These are phyloP conservation scores for Holothuria leucospilota DNA, from an alignment of 53 echinoderm and acorn worm genomes.

Conservation along the genomic window DNA sequence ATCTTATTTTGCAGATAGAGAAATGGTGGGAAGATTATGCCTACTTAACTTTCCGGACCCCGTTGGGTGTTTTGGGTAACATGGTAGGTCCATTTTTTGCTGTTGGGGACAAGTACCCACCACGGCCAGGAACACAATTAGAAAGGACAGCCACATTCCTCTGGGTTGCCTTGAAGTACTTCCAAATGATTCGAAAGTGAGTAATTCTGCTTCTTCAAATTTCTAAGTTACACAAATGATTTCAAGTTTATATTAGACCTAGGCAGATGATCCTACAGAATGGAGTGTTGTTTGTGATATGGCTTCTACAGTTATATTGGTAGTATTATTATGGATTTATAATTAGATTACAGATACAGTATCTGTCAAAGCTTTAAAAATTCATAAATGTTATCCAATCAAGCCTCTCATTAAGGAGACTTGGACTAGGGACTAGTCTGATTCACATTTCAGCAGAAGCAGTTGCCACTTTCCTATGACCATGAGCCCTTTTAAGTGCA, in stretches of 20 bases:
- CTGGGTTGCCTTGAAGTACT: conserved; percentile 66
- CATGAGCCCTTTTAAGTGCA: too few species aligned
- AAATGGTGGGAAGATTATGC: conserved; percentile 90
- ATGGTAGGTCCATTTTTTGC: conserved; percentile 64
- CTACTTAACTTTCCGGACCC: conserved; percentile 69
- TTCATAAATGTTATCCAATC: too few species aligned
- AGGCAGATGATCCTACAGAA: not conserved
- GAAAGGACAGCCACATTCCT: conserved; percentile 69
- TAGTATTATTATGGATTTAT: too few species aligned
- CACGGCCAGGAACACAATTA: conserved; percentile 71
- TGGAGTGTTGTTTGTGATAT: too few species aligned
- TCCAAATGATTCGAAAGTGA: conserved; percentile 71
- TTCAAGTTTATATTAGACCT: not conserved
- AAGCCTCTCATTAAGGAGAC: too few species aligned
- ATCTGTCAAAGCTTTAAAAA: too few species aligned
- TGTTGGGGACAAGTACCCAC: conserved; percentile 79
- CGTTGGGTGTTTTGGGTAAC: conserved; percentile 74
- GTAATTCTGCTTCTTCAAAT: not conserved
- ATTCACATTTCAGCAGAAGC: too few species aligned
- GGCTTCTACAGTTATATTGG: too few species aligned
- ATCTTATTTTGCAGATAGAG: conserved; percentile 62
- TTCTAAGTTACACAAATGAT: not conserved
- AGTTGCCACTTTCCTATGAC: too few species aligned
- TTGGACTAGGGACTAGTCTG: too few species aligned
- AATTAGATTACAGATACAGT: too few species aligned